A percentile compares a stretch with the other conserved stretches of the same genome.
Conservation (phyloP, 1,140 invertebrate species). For the Ylistrum balloti region DNA sequence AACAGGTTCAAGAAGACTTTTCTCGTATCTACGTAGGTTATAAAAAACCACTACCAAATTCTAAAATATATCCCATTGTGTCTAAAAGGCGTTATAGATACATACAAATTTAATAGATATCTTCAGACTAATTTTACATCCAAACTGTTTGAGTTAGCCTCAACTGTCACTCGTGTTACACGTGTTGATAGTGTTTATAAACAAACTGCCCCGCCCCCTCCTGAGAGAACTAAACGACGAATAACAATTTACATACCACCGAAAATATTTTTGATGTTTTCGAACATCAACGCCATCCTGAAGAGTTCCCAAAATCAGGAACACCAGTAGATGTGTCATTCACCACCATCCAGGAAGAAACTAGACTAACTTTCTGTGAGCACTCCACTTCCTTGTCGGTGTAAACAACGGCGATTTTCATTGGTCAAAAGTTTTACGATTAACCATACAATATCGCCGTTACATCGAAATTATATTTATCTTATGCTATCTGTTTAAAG, state of each 20-base stretch:
- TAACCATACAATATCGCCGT: background rate
- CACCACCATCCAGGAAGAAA: background rate
- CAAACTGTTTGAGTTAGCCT: too few relatives aligned
- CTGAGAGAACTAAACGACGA: background rate
- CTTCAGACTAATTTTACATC: too few relatives aligned
- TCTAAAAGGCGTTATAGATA: too few relatives aligned
- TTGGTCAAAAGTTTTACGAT: background rate
- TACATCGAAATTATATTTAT: background rate
- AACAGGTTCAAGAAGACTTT: too few relatives aligned
- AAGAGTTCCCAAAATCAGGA: background rate
- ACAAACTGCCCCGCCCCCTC: constrained; percentile 18
- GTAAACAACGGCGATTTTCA: background rate
- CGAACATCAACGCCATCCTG: constrained; percentile 18
- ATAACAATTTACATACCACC: background rate
- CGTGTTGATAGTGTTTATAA: background rate
- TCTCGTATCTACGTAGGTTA: too few relatives aligned
- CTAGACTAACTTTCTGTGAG: background rate
- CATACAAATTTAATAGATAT: too few relatives aligned
- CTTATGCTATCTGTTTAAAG: too few relatives aligned
- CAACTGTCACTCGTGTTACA: background rate
- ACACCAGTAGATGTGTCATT: too few relatives aligned
- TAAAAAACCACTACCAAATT: too few relatives aligned
- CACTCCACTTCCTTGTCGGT: background rate
- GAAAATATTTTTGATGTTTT: background rate
- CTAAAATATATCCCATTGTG: too few relatives aligned